Conservation (phyloP, 2,888 invertebrate species). For the Merodon equestris region DNA sequence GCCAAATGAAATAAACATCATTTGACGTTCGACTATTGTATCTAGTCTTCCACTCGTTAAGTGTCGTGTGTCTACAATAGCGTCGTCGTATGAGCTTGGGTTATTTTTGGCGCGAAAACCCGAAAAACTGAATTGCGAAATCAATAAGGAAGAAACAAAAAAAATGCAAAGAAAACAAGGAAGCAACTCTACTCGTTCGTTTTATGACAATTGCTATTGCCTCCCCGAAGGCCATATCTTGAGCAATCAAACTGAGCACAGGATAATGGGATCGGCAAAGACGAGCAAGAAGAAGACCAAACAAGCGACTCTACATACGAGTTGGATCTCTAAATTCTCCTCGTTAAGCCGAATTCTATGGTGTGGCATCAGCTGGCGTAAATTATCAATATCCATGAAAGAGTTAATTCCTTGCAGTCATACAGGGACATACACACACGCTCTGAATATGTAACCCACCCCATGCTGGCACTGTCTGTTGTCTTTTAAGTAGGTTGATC, state of each 20-base stretch:
- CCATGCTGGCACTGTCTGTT: neutral
- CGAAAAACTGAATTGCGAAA: constrained; percentile 9
- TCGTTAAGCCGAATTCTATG: constrained; percentile 44
- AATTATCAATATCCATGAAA: constrained; percentile 66
- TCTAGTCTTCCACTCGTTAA: too few relatives aligned
- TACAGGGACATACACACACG: too few relatives aligned
- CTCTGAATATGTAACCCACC: neutral
- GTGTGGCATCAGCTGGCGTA: constrained; percentile 61
- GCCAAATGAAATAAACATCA: constrained; percentile 62
- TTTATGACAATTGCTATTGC: constrained; percentile 65
- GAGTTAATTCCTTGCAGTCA: constrained; percentile 66
- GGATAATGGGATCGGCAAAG: constrained; percentile 34
- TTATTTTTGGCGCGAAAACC: constrained; percentile 1
- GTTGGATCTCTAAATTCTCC: constrained; percentile 1
- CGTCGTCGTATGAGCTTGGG: neutral
- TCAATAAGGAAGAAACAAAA: constrained; percentile 21
- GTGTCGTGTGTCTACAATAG: too few relatives aligned
- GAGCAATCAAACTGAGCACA: constrained; percentile 59
- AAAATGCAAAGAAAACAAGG: constrained; percentile 22
- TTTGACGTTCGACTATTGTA: constrained; percentile 23
- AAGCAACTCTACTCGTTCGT: constrained; percentile 34
- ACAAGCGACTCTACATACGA: too few relatives aligned
- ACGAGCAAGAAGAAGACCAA: neutral
- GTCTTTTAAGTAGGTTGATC: constrained; percentile 52
- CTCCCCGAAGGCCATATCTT: constrained; percentile 52